Conservation (phyloP, 2,888 invertebrate genomes). For the Cactoblastis cactorum region DNA sequence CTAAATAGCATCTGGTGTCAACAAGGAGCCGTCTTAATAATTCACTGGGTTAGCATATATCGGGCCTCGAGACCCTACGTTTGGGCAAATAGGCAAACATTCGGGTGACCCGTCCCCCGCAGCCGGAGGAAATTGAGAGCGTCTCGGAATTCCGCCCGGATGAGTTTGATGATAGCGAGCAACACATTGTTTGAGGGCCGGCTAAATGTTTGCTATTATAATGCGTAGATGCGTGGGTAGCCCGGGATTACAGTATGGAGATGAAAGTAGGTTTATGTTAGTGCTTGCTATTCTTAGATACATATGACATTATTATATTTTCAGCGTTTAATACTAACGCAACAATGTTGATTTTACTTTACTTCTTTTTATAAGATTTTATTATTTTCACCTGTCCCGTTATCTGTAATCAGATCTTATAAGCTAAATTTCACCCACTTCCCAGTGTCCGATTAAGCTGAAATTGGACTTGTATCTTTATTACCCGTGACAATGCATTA, state of each 20-base stretch:
- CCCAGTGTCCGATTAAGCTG: too few relatives aligned
- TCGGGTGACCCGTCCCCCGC: conserved; percentile 37
- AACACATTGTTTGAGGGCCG: conserved; percentile 1
- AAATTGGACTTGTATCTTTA: too few relatives aligned
- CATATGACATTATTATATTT: too few relatives aligned
- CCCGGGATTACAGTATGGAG: neutral
- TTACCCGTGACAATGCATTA: too few relatives aligned
- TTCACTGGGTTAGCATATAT: conserved; percentile 31
- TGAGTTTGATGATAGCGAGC: conserved; percentile 2
- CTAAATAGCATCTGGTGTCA: conserved; percentile 59
- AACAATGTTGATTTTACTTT: neutral
- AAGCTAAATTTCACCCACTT: too few relatives aligned
- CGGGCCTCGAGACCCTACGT: conserved; percentile 34
- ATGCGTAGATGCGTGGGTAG: neutral
- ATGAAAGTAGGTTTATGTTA: neutral
- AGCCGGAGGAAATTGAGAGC: conserved; percentile 8
- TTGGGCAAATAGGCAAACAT: conserved; percentile 44
- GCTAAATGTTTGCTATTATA: neutral
- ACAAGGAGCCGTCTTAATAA: conserved; percentile 53
- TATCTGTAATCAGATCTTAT: conserved; percentile 20
- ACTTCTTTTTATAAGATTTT: neutral
- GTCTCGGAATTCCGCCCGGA: conserved; percentile 9
- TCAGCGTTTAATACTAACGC: too few relatives aligned
- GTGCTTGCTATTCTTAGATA: neutral
- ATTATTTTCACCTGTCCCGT: neutral